These are phyloP conservation scores for Carapus acus DNA, from an alignment of 2,797 vertebrate species.

Conservation along the genomic window DNA sequence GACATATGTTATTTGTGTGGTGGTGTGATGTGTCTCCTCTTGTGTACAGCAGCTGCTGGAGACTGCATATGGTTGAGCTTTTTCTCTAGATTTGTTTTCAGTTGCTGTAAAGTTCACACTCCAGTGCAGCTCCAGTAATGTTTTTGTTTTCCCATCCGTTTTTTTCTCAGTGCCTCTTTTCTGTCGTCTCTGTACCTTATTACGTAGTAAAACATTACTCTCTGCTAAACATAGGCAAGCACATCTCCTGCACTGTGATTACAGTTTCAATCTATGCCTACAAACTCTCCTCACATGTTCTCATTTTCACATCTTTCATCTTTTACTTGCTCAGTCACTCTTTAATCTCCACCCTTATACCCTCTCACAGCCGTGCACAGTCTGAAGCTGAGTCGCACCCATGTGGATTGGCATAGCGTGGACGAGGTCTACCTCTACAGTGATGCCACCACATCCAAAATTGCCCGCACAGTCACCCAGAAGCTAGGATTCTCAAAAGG, in stretches of 20 bases:
- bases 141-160: constrained; percentile 17
- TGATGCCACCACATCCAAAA: constrained; percentile 97
- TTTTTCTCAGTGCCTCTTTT: neutral
- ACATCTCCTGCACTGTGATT: neutral
- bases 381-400: constrained; percentile 90
- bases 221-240: neutral
- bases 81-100: constrained; percentile 28
- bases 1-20: constrained; percentile 50
- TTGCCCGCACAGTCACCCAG: constrained; percentile 93
- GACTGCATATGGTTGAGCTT: constrained; percentile 59
- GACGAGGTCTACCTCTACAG: constrained; percentile 98
- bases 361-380: constrained; percentile 85
- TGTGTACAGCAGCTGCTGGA: constrained; percentile 48
- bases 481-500: constrained; percentile 99
- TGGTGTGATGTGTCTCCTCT: constrained; percentile 42
- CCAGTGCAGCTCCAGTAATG: constrained; percentile 3
- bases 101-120: constrained; percentile 1
- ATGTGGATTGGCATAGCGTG: constrained; percentile 96
- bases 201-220: neutral
- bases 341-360: constrained; percentile 50
- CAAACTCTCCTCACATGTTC: constrained; percentile 8
- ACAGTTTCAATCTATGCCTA: constrained; percentile 1
- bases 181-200: constrained; percentile 1
- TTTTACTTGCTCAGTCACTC: constrained; percentile 19
- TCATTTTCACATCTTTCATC: constrained; percentile 6